A percentile compares a stretch with the other conserved stretches of the same genome.
Conservation (phyloP, 2,113 vertebrate genomes). For the Trinectes maculatus region DNA sequence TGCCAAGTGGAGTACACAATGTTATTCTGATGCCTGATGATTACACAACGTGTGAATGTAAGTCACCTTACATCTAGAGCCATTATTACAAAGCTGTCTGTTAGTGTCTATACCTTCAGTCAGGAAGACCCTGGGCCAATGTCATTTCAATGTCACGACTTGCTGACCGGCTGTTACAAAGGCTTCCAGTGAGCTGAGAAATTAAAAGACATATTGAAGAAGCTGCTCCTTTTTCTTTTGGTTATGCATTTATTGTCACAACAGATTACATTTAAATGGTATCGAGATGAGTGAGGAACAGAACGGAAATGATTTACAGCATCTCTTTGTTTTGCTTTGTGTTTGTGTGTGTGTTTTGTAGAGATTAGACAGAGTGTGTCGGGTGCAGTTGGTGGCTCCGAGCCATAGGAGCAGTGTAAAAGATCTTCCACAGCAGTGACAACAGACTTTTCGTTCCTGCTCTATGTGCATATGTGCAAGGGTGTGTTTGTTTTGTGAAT, state of each 20-base stretch:
- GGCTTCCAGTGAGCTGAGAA: conserved; percentile 15
- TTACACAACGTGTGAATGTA: neutral
- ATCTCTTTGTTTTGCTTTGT: conserved; percentile 38
- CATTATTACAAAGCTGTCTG: neutral
- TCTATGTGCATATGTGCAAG: conserved; percentile 38
- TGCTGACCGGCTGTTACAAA: conserved; percentile 12
- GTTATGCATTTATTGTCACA: conserved; percentile 91
- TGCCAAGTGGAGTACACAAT: neutral
- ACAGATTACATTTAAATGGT: conserved; percentile 90
- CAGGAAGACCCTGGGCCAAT: conserved; percentile 12
- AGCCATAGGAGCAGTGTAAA: conserved; percentile 50
- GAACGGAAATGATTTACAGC: conserved; percentile 64
- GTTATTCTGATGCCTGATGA: conserved; percentile 19
- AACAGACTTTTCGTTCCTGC: conserved; percentile 21
- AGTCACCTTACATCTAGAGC: conserved; percentile 3
- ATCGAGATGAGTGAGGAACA: conserved; percentile 84
- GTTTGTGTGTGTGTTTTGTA: conserved; percentile 21
- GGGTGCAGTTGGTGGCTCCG: conserved; percentile 61
- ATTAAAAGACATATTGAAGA: conserved; percentile 44
- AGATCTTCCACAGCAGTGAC: conserved; percentile 50
- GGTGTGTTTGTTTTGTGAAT: conserved; percentile 35
- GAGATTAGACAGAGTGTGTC: conserved; percentile 55
- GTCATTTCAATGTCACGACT: conserved; percentile 24
- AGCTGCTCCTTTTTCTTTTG: conserved; percentile 56
- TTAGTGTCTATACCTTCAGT: neutral